These are phyloP conservation scores for Corythoichthys intestinalis DNA, from an alignment of 2,113 vertebrate genomes.

Conservation along the genomic window DNA sequence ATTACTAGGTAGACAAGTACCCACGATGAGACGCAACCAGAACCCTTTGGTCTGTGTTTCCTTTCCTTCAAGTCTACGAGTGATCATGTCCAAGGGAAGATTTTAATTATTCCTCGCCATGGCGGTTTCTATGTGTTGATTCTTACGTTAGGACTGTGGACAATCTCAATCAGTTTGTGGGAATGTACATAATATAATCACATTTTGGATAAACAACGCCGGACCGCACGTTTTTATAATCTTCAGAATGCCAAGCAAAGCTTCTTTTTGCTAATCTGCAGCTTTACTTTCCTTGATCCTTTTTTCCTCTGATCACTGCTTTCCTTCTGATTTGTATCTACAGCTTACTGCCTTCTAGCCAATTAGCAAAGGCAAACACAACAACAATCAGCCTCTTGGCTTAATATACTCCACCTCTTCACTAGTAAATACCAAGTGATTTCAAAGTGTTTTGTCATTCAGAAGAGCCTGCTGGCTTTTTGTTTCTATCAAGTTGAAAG, in stretches of 20 bases:
- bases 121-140: constrained; percentile 30
- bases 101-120: constrained; percentile 34
- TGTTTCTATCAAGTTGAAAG: constrained; percentile 52
- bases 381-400: constrained; percentile 56
- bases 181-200: constrained; percentile 44
- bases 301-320: constrained; percentile 50
- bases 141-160: constrained; percentile 24
- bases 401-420: constrained; percentile 62
- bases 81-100: constrained; percentile 33
- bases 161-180: constrained; percentile 44
- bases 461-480: constrained; percentile 51
- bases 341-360: constrained; percentile 57
- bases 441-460: constrained; percentile 64
- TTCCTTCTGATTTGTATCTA: constrained; percentile 56
- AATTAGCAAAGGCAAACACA: constrained; percentile 70
- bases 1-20: constrained; percentile 65
- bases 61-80: constrained; percentile 28
- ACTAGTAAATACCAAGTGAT: constrained; percentile 66
- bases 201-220: constrained; percentile 53
- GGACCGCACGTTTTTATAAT: constrained; percentile 50
- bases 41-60: constrained; percentile 40
- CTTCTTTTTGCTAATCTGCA: constrained; percentile 48
- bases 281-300: constrained; percentile 42
- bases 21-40: constrained; percentile 47
- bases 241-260: constrained; percentile 46